These are phyloP conservation scores for Acleris emargana DNA, from an alignment of 2,888 invertebrate genomes.

Conservation along the genomic window DNA sequence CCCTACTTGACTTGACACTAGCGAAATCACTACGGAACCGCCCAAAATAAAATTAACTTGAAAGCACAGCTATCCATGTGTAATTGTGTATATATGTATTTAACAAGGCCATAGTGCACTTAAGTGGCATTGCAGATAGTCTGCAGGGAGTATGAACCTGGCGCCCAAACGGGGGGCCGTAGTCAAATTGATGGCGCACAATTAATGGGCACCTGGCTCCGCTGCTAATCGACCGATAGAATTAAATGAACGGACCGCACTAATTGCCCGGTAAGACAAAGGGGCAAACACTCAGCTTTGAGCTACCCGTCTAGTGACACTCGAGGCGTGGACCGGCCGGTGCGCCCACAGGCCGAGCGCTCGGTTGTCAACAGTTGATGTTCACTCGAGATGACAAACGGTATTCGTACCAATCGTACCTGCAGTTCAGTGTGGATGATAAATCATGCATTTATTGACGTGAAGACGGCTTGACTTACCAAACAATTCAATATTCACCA, in stretches of 20 bases:
- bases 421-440: constrained; percentile 17
- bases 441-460: constrained; percentile 20
- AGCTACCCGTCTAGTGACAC: constrained; percentile 76
- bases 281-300: constrained; percentile 82
- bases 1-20: too few relatives aligned
- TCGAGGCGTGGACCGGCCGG: constrained; percentile 66
- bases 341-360: constrained; percentile 56
- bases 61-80: constrained; percentile 10
- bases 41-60: too few relatives aligned
- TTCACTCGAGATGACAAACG: constrained; percentile 46
- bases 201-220: constrained; percentile 77
- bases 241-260: constrained; percentile 82
- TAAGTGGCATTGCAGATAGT: constrained; percentile 9
- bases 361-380: constrained; percentile 53
- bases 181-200: constrained; percentile 73
- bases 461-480: not conserved
- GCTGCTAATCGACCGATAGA: constrained; percentile 82
- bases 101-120: constrained; percentile 1
- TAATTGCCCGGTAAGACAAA: constrained; percentile 83
- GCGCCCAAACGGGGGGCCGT: constrained; percentile 61
- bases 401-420: constrained; percentile 21
- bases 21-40: not conserved
- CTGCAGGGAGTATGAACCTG: constrained; percentile 46
- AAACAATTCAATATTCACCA: not conserved
- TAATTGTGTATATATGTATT: constrained; percentile 28